Conservation (phyloP, 2,797 vertebrate genomes). For the Hipposideros larvatus region DNA sequence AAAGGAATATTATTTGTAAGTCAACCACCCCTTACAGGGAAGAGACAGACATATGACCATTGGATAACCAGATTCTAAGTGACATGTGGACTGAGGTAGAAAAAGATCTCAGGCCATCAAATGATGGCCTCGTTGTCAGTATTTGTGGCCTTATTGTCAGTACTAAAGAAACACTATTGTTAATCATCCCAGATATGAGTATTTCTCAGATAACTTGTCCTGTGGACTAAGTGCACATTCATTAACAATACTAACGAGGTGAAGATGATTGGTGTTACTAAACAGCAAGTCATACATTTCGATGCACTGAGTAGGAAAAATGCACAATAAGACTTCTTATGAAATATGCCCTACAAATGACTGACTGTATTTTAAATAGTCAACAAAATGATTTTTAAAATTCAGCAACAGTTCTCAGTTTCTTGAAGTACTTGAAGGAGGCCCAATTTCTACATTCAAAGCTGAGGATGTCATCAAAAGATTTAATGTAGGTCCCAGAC, state of each 20-base stretch:
- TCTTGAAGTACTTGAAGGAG: background rate
- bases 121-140: background rate
- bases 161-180: background rate
- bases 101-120: background rate
- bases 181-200: background rate
- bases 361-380: background rate
- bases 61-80: background rate
- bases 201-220: background rate
- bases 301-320: background rate
- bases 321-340: background rate
- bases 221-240: background rate
- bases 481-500: background rate
- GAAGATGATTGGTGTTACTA: background rate
- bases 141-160: background rate
- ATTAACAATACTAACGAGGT: background rate
- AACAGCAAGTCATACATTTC: background rate
- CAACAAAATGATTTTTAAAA: background rate
- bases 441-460: background rate
- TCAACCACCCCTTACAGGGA: background rate
- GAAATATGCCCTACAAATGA: constrained; percentile 41
- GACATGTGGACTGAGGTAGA: background rate
- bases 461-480: background rate
- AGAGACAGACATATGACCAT: background rate
- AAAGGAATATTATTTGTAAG: background rate
- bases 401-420: background rate